Conservation (phyloP, 1,140 invertebrate species). For the Magallana ariakensis region DNA sequence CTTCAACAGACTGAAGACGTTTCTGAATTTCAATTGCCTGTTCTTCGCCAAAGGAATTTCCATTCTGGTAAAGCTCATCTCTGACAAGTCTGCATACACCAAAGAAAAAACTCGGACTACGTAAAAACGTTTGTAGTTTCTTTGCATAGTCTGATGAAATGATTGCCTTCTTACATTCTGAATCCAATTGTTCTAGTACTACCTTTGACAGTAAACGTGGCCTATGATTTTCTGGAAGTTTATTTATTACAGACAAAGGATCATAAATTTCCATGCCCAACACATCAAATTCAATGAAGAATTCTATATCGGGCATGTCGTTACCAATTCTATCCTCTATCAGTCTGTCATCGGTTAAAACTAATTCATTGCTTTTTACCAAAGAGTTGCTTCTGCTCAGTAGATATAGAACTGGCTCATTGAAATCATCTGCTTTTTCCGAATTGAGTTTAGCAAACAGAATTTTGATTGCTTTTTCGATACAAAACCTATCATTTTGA, state of each 20-base stretch:
- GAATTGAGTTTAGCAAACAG: constrained; percentile 29
- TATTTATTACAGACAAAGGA: constrained; percentile 41
- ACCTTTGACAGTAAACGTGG: constrained; percentile 61
- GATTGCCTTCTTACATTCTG: background rate
- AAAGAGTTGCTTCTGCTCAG: constrained; percentile 56
- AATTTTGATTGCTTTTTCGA: constrained; percentile 58
- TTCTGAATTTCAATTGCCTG: background rate
- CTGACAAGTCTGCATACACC: constrained; percentile 54
- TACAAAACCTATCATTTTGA: constrained; percentile 58
- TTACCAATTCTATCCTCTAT: constrained; percentile 39
- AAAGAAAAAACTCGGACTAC: constrained; percentile 39
- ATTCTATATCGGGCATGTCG: constrained; percentile 42
- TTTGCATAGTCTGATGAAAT: background rate
- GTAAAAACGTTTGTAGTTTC: constrained; percentile 36
- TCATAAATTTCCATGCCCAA: constrained; percentile 48
- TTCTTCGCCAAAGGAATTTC: background rate
- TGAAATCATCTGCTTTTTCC: background rate
- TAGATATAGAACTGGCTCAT: constrained; percentile 59
- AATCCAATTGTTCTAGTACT: constrained; percentile 61
- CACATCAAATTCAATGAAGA: constrained; percentile 57
- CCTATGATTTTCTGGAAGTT: constrained; percentile 54
- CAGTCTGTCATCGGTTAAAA: constrained; percentile 45
- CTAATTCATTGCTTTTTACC: constrained; percentile 46
- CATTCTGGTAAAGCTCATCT: constrained; percentile 10
- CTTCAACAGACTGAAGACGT: background rate